Base-by-base conservation (phyloP, 92 coral and sea anemone genomes). In the Epizoanthus scotinus region DNA sequence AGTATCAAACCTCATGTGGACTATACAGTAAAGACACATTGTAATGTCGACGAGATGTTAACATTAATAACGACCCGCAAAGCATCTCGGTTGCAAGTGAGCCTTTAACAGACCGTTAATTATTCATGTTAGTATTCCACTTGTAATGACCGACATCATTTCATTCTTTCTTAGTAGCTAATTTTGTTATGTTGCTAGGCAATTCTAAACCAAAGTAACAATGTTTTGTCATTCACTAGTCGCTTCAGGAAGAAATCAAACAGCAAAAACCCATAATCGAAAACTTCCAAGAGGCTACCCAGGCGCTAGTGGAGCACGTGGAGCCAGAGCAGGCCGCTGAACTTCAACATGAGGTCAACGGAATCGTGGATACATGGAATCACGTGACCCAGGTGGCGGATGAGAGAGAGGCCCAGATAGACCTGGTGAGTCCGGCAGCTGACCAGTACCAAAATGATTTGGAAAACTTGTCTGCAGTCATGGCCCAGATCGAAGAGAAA, bases 231-330 rank as follows among this genome's bases (percentile, higher is more conserved):
- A 10, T 28, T 20, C 24, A 73, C 66, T 81, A 31, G 78, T 50
- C 81, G n/a, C 61, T 73, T 10, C 79, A 95, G 96, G 73, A 80
- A 20, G 99, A 95, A 55, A 63, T 95, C 57, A 61, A 80, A 49
- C 90, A 83, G 71, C 91, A 92, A 67, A 88, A 87, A 22, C 92
- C 98, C 5, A 58, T 93, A 61, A 84, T 95, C 67, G 92, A 89
- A 73, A 94, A 91, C 78, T 93, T 95, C 67, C 86, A 84, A 57
- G 77, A 89, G 70, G 97, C 94, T 68, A 86, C 94, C 28, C 91
- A 95, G 73, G 84, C 84, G 18, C 86, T 91, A 57, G 85, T 95
- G 7, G 86, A 91, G 56, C 83, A 89, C 59, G 85, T 92, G n/a
- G 91, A 84, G 69, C 98, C 94, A 12, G 91, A 85, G 22, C 91